A percentile compares a stretch with the other conserved stretches of the same genome.
Conservation (phyloP, 2,888 invertebrate species). For the Pollenia amentaria region DNA sequence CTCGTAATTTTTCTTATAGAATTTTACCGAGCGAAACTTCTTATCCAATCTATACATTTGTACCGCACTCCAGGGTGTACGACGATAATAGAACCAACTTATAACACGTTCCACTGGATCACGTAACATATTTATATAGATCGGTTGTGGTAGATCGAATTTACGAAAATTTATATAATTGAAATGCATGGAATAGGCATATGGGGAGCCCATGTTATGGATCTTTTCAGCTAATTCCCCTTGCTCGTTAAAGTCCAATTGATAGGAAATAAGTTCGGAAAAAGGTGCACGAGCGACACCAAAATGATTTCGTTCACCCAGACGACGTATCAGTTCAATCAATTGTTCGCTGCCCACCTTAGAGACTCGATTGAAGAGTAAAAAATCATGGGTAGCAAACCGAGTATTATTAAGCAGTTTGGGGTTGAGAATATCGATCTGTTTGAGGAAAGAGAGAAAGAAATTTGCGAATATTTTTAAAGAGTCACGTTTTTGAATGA, state of each 20-base stretch:
- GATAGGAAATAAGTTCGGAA: slow-evolving; percentile 64
- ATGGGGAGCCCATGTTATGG: slow-evolving; percentile 89
- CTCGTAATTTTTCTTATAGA: slow-evolving; percentile 88
- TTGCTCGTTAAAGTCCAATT: slow-evolving; percentile 88
- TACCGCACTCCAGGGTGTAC: slow-evolving; percentile 93
- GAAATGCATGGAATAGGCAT: slow-evolving; percentile 92
- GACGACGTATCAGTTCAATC: slow-evolving; percentile 87
- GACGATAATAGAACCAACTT: slow-evolving; percentile 95
- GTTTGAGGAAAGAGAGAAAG: slow-evolving; percentile 8
- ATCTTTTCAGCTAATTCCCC: slow-evolving; percentile 87
- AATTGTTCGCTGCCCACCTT: slow-evolving; percentile 96
- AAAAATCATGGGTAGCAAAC: slow-evolving; percentile 88
- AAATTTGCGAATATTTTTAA: not conserved
- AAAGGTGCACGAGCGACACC: slow-evolving; percentile 85
- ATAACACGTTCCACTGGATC: slow-evolving; percentile 94
- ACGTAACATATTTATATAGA: slow-evolving; percentile 93
- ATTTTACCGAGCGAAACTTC: slow-evolving; percentile 86
- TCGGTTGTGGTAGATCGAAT: slow-evolving; percentile 90
- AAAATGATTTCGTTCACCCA: slow-evolving; percentile 83
- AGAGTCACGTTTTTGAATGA: no score
- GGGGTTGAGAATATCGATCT: slow-evolving; percentile 77
- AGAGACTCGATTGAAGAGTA: slow-evolving; percentile 96
- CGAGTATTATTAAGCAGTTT: slow-evolving; percentile 90
- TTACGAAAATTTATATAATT: slow-evolving; percentile 94
- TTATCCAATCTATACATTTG: slow-evolving; percentile 86